These are phyloP conservation scores for Polypedilum pembai DNA, from an alignment of 1,140 invertebrate species.

Conservation along the genomic window DNA sequence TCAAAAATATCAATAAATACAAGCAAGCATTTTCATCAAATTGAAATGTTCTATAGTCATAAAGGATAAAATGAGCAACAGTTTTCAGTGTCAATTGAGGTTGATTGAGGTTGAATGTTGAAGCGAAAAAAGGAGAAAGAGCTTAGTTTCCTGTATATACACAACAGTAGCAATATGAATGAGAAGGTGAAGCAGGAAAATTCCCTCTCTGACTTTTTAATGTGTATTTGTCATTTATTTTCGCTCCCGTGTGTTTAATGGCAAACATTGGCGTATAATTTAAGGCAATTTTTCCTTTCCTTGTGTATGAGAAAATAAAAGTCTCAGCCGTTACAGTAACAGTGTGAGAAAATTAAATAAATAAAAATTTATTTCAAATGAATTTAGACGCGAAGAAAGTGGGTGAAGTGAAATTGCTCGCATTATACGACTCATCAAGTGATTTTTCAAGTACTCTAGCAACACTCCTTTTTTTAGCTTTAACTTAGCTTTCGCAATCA, in stretches of 20 bases:
- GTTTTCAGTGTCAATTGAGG: slow-evolving; percentile 1
- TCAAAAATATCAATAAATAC: too few species aligned
- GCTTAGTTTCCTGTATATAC: neutral
- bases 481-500: too few species aligned
- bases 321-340: too few species aligned
- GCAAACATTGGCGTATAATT: neutral
- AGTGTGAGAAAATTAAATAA: neutral
- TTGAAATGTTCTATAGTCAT: too few species aligned
- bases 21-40: too few species aligned
- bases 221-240: neutral
- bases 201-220: neutral
- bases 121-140: neutral
- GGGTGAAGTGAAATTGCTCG: too few species aligned
- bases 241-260: neutral
- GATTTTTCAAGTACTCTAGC: too few species aligned
- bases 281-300: neutral
- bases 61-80: neutral
- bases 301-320: neutral
- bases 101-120: neutral
- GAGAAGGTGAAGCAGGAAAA: too few species aligned
- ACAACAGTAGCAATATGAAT: too few species aligned
- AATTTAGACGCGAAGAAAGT: too few species aligned
- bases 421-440: too few species aligned
- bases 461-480: too few species aligned
- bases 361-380: neutral